Evolutionary conservation across 1,140 invertebrate species (phyloP), one percentile per base, ranked within the genome.

Genomic region (Laupala kohalensis): DNA sequence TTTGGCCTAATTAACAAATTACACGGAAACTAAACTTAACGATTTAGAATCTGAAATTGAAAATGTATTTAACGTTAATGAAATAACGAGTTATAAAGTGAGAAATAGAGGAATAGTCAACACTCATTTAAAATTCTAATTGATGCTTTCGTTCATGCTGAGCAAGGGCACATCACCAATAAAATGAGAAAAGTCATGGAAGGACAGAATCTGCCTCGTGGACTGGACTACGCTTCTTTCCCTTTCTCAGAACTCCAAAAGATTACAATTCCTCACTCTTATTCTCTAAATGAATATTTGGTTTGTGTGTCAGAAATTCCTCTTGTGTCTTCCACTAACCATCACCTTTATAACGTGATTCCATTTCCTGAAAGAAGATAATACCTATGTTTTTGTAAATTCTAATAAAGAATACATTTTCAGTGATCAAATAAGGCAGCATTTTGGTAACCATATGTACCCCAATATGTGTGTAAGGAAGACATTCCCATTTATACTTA

Each of bases 181-280:
- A 73, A 75, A 15, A 37, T 80, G 0, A 76, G 73, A 71, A 30
- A 23, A 72, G 76, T 63, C 73, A 74, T 4, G 29, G 74, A 29
- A 77, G 77, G 53, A 63, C 76, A 37, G 69, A 72, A 25, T 71
- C 76, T 9, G 72, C 78, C 2, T 30, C 25, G 12, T 67, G 65
- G 65, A 25, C 15, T 67, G 65, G 65, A 67, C 25, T 67, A 67
- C 25, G 23, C 65, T 67, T 53, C 74, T 24, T 76, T 78, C 69
- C 75, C 75, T 24, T 19, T 13, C 19, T 75, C 75, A 4, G 73
- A 71, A 71, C 74, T 69, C 4, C 64, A 66, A n/a, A 74, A 71
- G 53, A 64, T 25, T 5, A 67, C 19, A 5, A 2, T 26, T 25
- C 65, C 65, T 5, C 13, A 67, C 25, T 25, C 65, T 5, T 67